Percentiles rank a stretch among this genome's conserved stretches.
phyloP scores from a whole-genome alignment of 2,113 vertebrate genomes.

The Notothenia rossii region DNA sequence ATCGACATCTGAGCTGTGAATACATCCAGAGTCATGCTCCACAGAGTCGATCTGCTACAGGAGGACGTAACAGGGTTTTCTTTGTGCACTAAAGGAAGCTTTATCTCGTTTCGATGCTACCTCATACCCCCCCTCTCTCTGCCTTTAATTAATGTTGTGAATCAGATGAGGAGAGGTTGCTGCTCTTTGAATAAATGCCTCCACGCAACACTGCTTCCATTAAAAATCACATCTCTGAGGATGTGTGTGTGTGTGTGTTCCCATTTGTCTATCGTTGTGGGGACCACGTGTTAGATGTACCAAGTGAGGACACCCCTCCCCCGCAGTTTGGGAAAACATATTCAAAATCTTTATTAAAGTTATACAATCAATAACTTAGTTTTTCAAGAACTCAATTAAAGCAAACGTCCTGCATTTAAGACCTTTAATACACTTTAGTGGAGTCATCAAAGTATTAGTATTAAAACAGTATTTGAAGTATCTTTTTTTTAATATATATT shows the following conservation, averaged over 20 bases:
- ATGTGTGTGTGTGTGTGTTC: not conserved
- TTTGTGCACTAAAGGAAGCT: conserved; percentile 7
- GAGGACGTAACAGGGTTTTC: conserved; percentile 4
- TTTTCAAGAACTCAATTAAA: too few species aligned
- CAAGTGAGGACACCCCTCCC: not conserved
- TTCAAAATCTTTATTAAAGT: not conserved
- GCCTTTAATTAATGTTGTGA: conserved; percentile 54
- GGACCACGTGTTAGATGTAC: not conserved
- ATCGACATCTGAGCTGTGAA: conserved; percentile 31
- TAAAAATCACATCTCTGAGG: conserved; percentile 23
- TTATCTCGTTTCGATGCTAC: conserved; percentile 19
- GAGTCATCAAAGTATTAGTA: too few species aligned
- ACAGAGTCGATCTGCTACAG: conserved; percentile 18
- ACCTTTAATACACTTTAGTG: too few species aligned
- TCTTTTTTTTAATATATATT: too few species aligned
- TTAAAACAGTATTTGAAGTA: too few species aligned
- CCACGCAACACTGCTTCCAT: conserved; percentile 48
- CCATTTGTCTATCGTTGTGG: not conserved
- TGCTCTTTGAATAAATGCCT: conserved; percentile 48
- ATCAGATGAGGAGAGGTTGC: conserved; percentile 40
- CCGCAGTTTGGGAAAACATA: not conserved
- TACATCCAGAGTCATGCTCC: conserved; percentile 1
- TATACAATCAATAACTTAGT: too few species aligned
- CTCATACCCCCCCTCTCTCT: not conserved
- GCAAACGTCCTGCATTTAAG: too few species aligned